phyloP scores from a whole-genome alignment of 92 coral and sea anemone genomes.

The Phymanthus crucifer region DNA sequence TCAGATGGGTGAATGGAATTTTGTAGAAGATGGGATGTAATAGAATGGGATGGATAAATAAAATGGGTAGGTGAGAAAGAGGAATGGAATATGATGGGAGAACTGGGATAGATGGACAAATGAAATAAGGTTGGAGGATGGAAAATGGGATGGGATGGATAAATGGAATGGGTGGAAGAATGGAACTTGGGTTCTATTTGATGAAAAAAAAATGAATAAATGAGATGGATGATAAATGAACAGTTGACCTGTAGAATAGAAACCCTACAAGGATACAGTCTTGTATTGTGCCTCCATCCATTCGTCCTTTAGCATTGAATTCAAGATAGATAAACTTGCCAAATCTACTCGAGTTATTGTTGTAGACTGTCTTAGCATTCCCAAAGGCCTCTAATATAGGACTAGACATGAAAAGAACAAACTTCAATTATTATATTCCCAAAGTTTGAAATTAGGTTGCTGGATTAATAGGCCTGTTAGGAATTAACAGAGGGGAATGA shows the following conservation, averaged over 20 bases:
- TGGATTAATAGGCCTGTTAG: no score
- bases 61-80: background rate
- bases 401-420: slow-evolving; percentile 39
- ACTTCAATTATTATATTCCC: background rate
- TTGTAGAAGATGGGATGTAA: background rate
- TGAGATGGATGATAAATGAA: no score
- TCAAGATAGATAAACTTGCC: slow-evolving; percentile 92
- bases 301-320: slow-evolving; percentile 88
- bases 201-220: no score
- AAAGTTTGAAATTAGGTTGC: background rate
- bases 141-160: background rate
- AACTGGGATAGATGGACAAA: background rate
- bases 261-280: slow-evolving; percentile 86
- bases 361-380: slow-evolving; percentile 97
- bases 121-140: background rate
- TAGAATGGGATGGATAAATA: background rate
- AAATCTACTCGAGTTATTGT: slow-evolving; percentile 97
- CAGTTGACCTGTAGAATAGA: background rate
- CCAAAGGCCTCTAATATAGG: slow-evolving; percentile 99
- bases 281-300: slow-evolving; percentile 90
- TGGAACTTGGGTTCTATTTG: no score
- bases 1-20: background rate
- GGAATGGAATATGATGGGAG: background rate
- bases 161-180: no score
- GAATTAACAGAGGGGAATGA: no score